phyloP scores from a whole-genome alignment of 2,113 vertebrate genomes.

The Todiramphus saurophagus region DNA sequence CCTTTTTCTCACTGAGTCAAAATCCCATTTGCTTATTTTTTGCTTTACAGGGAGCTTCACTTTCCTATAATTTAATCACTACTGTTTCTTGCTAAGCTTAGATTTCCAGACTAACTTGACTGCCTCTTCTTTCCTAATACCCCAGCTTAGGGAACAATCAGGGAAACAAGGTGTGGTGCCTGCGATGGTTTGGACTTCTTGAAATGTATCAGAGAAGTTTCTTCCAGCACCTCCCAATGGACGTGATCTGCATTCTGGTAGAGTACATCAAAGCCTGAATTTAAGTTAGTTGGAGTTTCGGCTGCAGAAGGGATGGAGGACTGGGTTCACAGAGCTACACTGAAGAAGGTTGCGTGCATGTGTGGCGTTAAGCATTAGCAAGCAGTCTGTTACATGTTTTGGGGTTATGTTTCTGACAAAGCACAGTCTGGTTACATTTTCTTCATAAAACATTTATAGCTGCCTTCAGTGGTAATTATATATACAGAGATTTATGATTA shows the following conservation, averaged over 20 bases:
- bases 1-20: neutral
- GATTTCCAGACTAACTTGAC: rapidly evolving
- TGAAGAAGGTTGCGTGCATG: slow-evolving; percentile 51
- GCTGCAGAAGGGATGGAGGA: slow-evolving; percentile 54
- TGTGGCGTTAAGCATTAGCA: slow-evolving; percentile 53
- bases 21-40: neutral
- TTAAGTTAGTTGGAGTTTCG: neutral
- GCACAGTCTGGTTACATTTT: slow-evolving; percentile 63
- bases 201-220: neutral
- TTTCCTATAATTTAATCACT: neutral
- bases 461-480: slow-evolving; percentile 72
- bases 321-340: slow-evolving; percentile 25
- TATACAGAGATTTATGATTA: slow-evolving; percentile 73
- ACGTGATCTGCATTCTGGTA: slow-evolving; percentile 9
- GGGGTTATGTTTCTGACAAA: slow-evolving; percentile 69
- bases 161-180: neutral
- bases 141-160: neutral
- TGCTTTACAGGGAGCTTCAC: neutral
- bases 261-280: neutral
- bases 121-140: neutral
- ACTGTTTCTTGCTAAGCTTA: neutral
- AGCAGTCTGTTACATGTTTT: slow-evolving; percentile 59
- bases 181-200: neutral
- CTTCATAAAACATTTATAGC: slow-evolving; percentile 73
- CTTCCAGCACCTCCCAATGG: neutral